A percentile compares a stretch with the other conserved stretches of the same genome.
Evolutionary conservation across 2,888 invertebrate species (phyloP).

Genomic region (Eledona agricola): DNA sequence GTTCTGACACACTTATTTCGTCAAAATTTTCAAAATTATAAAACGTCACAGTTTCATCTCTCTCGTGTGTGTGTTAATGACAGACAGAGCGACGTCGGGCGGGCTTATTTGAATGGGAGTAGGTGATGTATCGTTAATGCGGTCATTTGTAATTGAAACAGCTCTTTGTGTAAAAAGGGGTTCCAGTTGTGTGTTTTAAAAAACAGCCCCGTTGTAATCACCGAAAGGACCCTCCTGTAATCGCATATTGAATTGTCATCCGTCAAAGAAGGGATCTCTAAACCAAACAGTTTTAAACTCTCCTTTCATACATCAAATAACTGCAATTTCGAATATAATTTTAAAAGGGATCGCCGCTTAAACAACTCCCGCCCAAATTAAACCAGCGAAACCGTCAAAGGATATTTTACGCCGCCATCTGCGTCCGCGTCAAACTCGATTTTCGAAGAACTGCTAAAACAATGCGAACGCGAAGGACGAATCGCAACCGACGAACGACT

Average conservation of each 20-base stretch:
- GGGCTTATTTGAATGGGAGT: slow-evolving; percentile 38
- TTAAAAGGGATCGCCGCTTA: slow-evolving; percentile 17
- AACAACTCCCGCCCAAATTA: neutral
- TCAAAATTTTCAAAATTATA: slow-evolving; percentile 26
- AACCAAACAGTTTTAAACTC: slow-evolving; percentile 58
- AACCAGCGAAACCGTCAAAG: neutral
- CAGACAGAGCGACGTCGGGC: no score
- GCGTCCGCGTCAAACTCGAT: no score
- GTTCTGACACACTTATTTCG: slow-evolving; percentile 36
- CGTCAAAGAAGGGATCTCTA: slow-evolving; percentile 51
- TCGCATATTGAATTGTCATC: slow-evolving; percentile 60
- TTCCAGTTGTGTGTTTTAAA: slow-evolving; percentile 52
- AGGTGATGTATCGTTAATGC: slow-evolving; percentile 55
- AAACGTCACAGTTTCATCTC: no score
- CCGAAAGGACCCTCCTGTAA: slow-evolving; percentile 56
- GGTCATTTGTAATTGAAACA: slow-evolving; percentile 59
- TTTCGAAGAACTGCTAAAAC: no score
- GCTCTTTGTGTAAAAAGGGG: slow-evolving; percentile 48
- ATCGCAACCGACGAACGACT: no score
- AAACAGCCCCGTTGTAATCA: slow-evolving; percentile 57
- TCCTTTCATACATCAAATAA: slow-evolving; percentile 51
- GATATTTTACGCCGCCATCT: neutral
- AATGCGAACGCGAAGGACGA: no score
- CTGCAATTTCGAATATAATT: slow-evolving; percentile 44
- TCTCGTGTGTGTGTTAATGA: no score